Evolutionary conservation across 2,888 invertebrate genomes (phyloP), one percentile per base, ranked within the genome.

Genomic region (Marasmarcha lunaedactyla): DNA sequence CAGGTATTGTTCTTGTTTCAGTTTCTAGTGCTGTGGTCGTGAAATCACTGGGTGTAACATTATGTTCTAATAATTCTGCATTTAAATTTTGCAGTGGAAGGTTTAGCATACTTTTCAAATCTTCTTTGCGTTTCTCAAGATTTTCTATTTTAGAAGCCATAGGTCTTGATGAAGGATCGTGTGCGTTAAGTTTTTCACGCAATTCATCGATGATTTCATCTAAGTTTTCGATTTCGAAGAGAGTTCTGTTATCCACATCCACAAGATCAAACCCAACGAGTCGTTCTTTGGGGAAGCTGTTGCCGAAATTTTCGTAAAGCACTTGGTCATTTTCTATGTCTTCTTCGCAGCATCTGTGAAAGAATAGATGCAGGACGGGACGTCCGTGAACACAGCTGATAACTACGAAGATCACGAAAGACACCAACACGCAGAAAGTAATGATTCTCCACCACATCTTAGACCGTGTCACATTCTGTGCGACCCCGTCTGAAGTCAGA

Each of bases 371-470:
- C 0, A 67, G 51, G 0, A 67, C 72, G 1, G 79, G 77, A 11
- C 74, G 46, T 0, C 74, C 68, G 15, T 74, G 69, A 0, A 79
- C 66, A 20, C 71, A 68, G 43, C 67, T 71, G 2, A 76, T 25
- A 0, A 79, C 73, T 0, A 74, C 54, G 13, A 77, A 65, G 2
- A 79, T 47, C 0, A 77, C 59, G 0, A 78, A 40, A 1, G 71
- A 63, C 0, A 76, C 74, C 3, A 81, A 48, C 0, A 76, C 43
- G 39, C 79, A 81, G 43, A 81, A 81, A 0, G 67, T 68, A 2
- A 79, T 41, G 30, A 78, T 60, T 38, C 79, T 51, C 50, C 77
- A 72, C 79, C 72, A 77, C 81, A 79, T 76, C 46, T 42, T 56
- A 61, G 10, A 4, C 10, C n/a, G 30, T 10, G 10, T 11, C 30